Base-by-base conservation (phyloP, 2,888 invertebrate genomes). In the Acanthococcus lagerstroemiae region DNA sequence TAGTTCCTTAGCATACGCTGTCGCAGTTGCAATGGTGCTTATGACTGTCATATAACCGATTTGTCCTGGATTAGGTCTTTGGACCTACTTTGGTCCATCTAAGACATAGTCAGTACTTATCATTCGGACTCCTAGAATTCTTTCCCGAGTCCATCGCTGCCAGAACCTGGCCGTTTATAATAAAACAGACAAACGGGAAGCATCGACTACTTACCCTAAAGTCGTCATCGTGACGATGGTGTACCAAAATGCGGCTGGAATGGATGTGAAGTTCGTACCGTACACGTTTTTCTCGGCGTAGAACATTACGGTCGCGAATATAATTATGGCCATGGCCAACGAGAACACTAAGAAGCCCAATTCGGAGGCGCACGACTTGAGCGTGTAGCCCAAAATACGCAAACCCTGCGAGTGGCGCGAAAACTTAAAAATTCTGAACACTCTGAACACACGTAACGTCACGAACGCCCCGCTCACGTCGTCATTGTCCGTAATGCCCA, bases 161-260 rank as follows among this genome's bases (percentile, higher is more conserved):
- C n/a, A n/a, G n/a, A n/a, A n/a, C n/a, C n/a, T n/a, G n/a, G n/a
- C n/a, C n/a, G n/a, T n/a, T n/a, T n/a, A n/a, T n/a, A n/a, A n/a
- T n/a, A n/a, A n/a, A n/a, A n/a, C n/a, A n/a, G n/a, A n/a, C n/a
- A n/a, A n/a, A n/a, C n/a, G n/a, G n/a, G n/a, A n/a, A n/a, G n/a
- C n/a, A n/a, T n/a, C n/a, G n/a, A n/a, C n/a, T n/a, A 87, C 92
- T 90, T 79, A 97, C 96, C 97, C 96, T 71, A 97, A 80, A 57
- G 97, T 97, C 68, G 97, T 97, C 95, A 99, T 99, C 72, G 99
- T 99, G 76, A 99, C 99, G 76, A 99, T 99, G 76, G 99, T 99
- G 82, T 99, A 99, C 99, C 99, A 99, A 80, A 99, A 99, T 72
- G 99, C 96, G 66, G 96, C 95, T 68, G 99, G 99, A 80, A 99